Conservation (phyloP, 1,140 invertebrate species). For the Drosophila ambigua region DNA sequence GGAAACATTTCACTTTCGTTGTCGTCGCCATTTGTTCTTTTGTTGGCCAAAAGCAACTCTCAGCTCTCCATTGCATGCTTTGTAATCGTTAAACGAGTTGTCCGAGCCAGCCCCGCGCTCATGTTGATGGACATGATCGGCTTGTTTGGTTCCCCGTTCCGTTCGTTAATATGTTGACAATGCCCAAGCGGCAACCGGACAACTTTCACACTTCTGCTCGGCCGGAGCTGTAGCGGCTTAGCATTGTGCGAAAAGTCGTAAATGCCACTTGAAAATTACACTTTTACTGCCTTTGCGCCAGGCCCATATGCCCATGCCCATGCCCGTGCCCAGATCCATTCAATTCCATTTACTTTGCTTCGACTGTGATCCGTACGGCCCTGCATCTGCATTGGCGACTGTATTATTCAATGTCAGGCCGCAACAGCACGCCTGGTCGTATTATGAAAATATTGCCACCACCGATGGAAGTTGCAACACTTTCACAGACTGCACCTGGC, state of each 20-base stretch:
- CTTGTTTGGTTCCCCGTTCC: constrained; percentile 36
- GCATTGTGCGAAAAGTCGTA: constrained; percentile 50
- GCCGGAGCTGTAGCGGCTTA: constrained; percentile 8
- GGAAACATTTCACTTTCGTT: constrained; percentile 76
- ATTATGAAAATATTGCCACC: constrained; percentile 38
- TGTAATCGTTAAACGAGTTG: constrained; percentile 43
- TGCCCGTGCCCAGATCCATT: constrained; percentile 30
- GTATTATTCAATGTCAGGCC: constrained; percentile 77
- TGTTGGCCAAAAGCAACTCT: constrained; percentile 61
- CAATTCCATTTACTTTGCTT: constrained; percentile 10
- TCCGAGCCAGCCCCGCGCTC: constrained; percentile 15
- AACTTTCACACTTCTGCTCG: constrained; percentile 77
- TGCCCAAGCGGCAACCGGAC: constrained; percentile 70
- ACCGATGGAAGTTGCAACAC: constrained; percentile 60
- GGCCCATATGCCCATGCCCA: constrained; percentile 52
- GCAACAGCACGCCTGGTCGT: constrained; percentile 19
- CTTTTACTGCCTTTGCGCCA: constrained; percentile 55
- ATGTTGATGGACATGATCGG: constrained; percentile 23
- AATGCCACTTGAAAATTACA: constrained; percentile 51
- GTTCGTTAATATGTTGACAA: constrained; percentile 75
- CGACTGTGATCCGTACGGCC: constrained; percentile 1
- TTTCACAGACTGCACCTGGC: constrained; percentile 63
- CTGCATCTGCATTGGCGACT: constrained; percentile 10
- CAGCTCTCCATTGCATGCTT: constrained; percentile 50
- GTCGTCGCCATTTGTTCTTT: constrained; percentile 64